phyloP scores from a whole-genome alignment of 2,888 invertebrate species.

The Drosophila formosana region DNA sequence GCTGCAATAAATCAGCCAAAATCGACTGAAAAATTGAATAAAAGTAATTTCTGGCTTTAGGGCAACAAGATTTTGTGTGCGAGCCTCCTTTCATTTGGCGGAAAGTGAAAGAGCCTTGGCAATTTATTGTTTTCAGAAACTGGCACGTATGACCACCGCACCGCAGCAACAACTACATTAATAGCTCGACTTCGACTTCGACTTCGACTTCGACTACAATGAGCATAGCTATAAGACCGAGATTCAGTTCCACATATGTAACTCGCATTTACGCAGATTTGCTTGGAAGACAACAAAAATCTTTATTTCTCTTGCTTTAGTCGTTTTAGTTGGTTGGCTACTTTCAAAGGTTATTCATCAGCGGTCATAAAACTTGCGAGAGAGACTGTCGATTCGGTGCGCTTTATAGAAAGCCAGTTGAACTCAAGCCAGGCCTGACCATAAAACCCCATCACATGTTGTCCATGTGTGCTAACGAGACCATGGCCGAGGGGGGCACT shows the following conservation, averaged over 20 bases:
- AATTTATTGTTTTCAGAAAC: slow-evolving; percentile 60
- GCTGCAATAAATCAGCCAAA: slow-evolving; percentile 57
- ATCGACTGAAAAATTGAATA: slow-evolving; percentile 49
- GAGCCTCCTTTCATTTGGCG: slow-evolving; percentile 36
- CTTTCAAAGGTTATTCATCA: slow-evolving; percentile 53
- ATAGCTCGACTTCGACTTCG: not conserved
- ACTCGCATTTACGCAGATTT: slow-evolving; percentile 53
- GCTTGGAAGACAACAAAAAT: slow-evolving; percentile 39
- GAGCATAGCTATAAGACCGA: slow-evolving; percentile 33
- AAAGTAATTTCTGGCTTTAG: slow-evolving; percentile 55
- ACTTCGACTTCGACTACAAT: slow-evolving; percentile 13
- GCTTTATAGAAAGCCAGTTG: slow-evolving; percentile 35
- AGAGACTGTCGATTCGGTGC: slow-evolving; percentile 15
- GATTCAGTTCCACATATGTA: slow-evolving; percentile 43
- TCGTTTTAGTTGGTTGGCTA: slow-evolving; percentile 18
- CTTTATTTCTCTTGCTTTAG: slow-evolving; percentile 30
- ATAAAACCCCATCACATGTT: slow-evolving; percentile 25
- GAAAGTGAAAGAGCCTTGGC: slow-evolving; percentile 59
- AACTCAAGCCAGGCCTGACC: slow-evolving; percentile 8
- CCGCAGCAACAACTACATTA: slow-evolving; percentile 26
- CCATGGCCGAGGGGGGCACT: not conserved
- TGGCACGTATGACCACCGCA: slow-evolving; percentile 37
- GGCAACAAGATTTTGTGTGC: slow-evolving; percentile 7
- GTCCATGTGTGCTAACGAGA: slow-evolving; percentile 4
- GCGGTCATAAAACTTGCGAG: slow-evolving; percentile 31